Evolutionary conservation across 2,113 vertebrate species (phyloP).

Genomic region (Vulpes vulpes): DNA sequence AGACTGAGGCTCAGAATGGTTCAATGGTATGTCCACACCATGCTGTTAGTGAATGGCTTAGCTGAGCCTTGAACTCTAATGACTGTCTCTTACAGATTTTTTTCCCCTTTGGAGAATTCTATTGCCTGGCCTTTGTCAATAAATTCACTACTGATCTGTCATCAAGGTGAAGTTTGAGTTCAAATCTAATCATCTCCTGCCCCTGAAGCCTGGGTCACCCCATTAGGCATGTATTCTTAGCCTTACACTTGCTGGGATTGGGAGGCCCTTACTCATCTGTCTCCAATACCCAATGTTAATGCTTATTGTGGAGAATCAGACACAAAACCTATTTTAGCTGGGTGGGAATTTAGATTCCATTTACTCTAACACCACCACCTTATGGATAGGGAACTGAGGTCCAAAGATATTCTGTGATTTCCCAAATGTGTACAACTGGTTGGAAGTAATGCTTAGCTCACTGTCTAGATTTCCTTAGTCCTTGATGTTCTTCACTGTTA

Average conservation of each 20-base stretch:
- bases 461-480: neutral
- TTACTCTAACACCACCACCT: neutral
- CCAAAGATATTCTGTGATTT: conserved; percentile 9
- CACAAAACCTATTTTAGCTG: neutral
- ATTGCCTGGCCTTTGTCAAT: neutral
- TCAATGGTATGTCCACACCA: neutral
- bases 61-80: neutral
- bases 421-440: neutral
- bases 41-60: neutral
- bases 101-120: neutral
- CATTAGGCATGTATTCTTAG: neutral
- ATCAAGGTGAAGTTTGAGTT: neutral
- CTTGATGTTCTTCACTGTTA: neutral
- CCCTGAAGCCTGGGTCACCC: neutral
- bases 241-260: neutral
- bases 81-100: neutral
- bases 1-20: neutral
- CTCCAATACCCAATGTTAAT: neutral
- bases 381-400: neutral
- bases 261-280: neutral
- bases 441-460: neutral
- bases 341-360: neutral
- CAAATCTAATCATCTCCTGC: neutral
- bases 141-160: neutral
- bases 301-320: neutral